These are phyloP conservation scores for Etheostoma nigrum DNA, from an alignment of 2,797 vertebrate species.

Conservation along the genomic window DNA sequence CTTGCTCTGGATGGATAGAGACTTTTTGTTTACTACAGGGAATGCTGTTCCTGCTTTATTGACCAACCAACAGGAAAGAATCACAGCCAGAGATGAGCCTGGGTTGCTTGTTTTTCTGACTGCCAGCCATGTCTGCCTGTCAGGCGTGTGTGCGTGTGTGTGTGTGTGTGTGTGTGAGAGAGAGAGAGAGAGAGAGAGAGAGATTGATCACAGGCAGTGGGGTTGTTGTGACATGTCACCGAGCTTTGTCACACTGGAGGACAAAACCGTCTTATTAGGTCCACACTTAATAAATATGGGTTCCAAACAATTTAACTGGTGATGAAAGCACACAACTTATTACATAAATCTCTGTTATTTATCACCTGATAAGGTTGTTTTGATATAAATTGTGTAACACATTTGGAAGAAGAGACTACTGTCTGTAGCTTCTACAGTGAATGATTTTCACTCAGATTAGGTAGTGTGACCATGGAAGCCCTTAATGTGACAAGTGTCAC, in stretches of 20 bases:
- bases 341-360: slow-evolving; percentile 42
- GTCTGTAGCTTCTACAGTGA: slow-evolving; percentile 2
- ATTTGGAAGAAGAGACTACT: slow-evolving; percentile 8
- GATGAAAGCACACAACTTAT: slow-evolving; percentile 40
- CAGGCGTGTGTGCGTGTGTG: slow-evolving; percentile 45
- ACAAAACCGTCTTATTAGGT: slow-evolving; percentile 78
- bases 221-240: slow-evolving; percentile 79
- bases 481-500: slow-evolving; percentile 69
- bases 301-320: slow-evolving; percentile 61
- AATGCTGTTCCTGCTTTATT: slow-evolving; percentile 78
- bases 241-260: slow-evolving; percentile 79
- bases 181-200: no score
- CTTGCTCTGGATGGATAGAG: slow-evolving; percentile 70
- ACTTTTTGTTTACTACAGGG: slow-evolving; percentile 78
- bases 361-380: slow-evolving; percentile 30
- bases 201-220: slow-evolving; percentile 61
- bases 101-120: slow-evolving; percentile 77
- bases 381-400: slow-evolving; percentile 23
- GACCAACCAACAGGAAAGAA: slow-evolving; percentile 81
- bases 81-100: slow-evolving; percentile 71
- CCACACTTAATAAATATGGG: slow-evolving; percentile 58
- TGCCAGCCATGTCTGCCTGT: slow-evolving; percentile 78
- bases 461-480: slow-evolving; percentile 41
- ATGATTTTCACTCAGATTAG: slow-evolving; percentile 11
- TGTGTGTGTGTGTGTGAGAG: slow-evolving; percentile 19